Evolutionary conservation across 2,888 invertebrate species (phyloP), one percentile per base, ranked within the genome.

Genomic region (Lithophane semibrunnea): DNA sequence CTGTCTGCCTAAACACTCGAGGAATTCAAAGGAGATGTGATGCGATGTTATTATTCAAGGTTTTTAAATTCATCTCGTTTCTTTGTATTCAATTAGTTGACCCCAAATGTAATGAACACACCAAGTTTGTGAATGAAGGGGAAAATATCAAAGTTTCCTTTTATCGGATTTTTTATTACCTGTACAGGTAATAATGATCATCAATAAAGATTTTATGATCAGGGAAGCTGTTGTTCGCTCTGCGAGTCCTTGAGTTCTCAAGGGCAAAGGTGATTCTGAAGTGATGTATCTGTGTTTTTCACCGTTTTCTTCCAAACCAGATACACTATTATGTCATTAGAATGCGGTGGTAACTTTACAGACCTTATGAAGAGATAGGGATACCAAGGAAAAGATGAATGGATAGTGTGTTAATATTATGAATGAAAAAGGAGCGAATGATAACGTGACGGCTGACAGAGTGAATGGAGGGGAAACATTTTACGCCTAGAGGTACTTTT

Each of bases 191-290:
- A 61, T 44, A 63, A 70, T 70, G 42, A 52, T 21, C 24, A 76
- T 37, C 24, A 56, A 61, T 66, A 61, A 79, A 61, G 2, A 66
- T 66, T 81, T 70, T 66, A 77, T 70, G 16, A 66, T 49, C n/a
- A 61, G 60, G 65, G 66, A 82, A 49, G 65, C 42, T 52, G 16
- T 74, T 49, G 37, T 61, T 66, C 44, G 66, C 42, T 69, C 60
- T 60, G 7, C 29, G 29, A 44, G 69, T 56, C 70, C 76, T 80
- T 54, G 67, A 58, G 8, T 52, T 2, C 18, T 60, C 65, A 61
- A 60, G 60, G 73, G 37, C 54, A 49, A 54, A 71, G 24, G 21
- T 54, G 37, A 61, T 68, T 21, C 37, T 37, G 12, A 44, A 44
- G 21, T 47, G n/a, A 37, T 18, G 12, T 21, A 37, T 64, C 42